A percentile compares a stretch with the other conserved stretches of the same genome.
These are phyloP conservation scores for Isichthys henryi DNA, from an alignment of 2,113 vertebrate genomes.

Conservation along the genomic window DNA sequence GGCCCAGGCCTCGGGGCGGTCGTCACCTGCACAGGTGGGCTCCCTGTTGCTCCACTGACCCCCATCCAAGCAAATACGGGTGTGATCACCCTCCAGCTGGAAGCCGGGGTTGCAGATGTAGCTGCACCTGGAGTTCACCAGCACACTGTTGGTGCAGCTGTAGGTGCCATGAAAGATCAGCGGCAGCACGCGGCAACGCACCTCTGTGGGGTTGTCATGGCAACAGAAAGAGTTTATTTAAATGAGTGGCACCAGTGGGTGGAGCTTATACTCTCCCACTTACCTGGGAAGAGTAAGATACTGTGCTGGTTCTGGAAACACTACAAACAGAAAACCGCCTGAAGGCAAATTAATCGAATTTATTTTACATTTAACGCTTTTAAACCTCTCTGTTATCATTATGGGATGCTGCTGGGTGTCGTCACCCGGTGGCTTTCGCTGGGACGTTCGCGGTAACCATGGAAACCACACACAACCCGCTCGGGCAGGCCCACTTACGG, in stretches of 20 bases:
- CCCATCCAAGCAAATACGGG: conserved; percentile 71
- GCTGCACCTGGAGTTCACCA: conserved; percentile 83
- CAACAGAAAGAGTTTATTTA: conserved; percentile 19
- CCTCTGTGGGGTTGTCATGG: conserved; percentile 51
- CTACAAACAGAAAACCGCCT: not conserved
- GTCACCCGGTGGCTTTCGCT: not conserved
- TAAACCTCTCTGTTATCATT: not conserved
- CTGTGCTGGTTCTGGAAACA: not conserved
- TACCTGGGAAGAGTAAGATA: not conserved
- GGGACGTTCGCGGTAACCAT: not conserved
- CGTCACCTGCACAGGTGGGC: conserved; percentile 79
- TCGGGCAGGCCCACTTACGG: conserved; percentile 60
- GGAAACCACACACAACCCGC: not conserved
- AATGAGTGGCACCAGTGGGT: not conserved
- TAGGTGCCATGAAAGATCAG: conserved; percentile 73
- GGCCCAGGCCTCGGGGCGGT: not conserved
- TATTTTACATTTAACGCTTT: not conserved
- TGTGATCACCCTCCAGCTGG: conserved; percentile 74
- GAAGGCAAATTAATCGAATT: not conserved
- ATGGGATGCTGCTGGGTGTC: not conserved
- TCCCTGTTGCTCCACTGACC: conserved; percentile 79
- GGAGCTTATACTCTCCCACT: not conserved
- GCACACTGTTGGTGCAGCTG: conserved; percentile 68
- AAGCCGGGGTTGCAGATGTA: conserved; percentile 78
- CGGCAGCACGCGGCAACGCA: conserved; percentile 72